These are phyloP conservation scores for Notechis scutatus DNA, from an alignment of 2,113 vertebrate genomes.

Conservation along the genomic window DNA sequence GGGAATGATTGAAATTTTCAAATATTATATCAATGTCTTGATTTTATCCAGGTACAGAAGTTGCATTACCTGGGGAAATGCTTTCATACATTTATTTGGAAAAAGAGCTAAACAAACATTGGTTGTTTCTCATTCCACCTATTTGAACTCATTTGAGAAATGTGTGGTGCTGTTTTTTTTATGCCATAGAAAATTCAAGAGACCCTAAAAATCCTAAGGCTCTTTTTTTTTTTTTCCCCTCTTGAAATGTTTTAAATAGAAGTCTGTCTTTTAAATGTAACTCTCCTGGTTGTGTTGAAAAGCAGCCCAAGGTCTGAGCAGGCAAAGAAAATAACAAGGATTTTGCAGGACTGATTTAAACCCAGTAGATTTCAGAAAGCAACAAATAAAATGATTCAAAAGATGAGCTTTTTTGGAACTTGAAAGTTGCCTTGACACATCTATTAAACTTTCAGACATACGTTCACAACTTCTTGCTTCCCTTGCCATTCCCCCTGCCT, in stretches of 20 bases:
- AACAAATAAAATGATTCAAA: constrained; percentile 3
- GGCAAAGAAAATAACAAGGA: constrained; percentile 28
- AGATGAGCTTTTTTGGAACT: background rate
- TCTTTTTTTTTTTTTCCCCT: background rate
- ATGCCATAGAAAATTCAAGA: background rate
- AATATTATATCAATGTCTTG: background rate
- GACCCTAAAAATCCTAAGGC: background rate
- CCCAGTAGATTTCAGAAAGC: constrained; percentile 23
- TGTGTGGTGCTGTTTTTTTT: background rate
- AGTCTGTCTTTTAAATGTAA: background rate
- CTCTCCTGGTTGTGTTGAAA: background rate
- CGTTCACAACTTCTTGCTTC: background rate
- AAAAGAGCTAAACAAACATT: background rate
- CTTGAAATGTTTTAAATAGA: background rate
- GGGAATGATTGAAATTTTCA: background rate
- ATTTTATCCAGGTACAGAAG: background rate
- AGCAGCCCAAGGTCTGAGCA: background rate
- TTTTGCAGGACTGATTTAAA: background rate
- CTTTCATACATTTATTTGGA: background rate
- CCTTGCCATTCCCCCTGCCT: background rate
- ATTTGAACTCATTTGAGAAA: background rate
- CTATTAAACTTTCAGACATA: background rate
- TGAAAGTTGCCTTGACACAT: background rate
- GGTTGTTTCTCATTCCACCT: background rate
- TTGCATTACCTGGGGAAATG: background rate